Percentiles rank a stretch among this genome's conserved stretches.
phyloP scores from a whole-genome alignment of 1,140 invertebrate genomes.

The Sinonovacula constricta region DNA sequence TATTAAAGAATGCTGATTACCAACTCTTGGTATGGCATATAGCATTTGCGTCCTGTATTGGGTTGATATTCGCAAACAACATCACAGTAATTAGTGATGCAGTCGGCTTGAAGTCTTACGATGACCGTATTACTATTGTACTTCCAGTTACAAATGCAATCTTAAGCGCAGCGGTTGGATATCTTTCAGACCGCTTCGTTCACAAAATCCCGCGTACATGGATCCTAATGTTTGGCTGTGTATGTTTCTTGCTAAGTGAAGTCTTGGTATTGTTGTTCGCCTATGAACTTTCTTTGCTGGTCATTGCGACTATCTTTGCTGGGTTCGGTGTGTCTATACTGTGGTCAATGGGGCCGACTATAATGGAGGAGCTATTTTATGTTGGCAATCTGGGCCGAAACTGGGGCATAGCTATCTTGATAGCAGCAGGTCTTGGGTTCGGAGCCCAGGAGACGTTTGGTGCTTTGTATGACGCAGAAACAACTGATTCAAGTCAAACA shows the following conservation, averaged over 20 bases:
- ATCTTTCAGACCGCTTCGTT: constrained; percentile 51
- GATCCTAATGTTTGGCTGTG: constrained; percentile 46
- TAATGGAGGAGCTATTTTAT: constrained; percentile 48
- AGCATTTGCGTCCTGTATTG: constrained; percentile 41
- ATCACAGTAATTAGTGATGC: constrained; percentile 50
- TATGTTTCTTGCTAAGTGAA: constrained; percentile 25
- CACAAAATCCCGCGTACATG: constrained; percentile 51
- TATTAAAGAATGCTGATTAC: neutral
- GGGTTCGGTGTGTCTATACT: constrained; percentile 33
- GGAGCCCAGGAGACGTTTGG: constrained; percentile 33
- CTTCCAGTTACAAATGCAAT: constrained; percentile 48
- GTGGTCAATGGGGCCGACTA: constrained; percentile 41
- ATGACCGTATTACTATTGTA: constrained; percentile 38
- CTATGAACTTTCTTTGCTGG: neutral
- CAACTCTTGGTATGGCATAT: constrained; percentile 42
- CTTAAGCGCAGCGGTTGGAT: constrained; percentile 40
- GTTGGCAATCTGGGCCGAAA: constrained; percentile 48
- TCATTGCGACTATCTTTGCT: constrained; percentile 30
- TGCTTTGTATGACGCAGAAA: constrained; percentile 45
- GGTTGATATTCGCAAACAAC: constrained; percentile 51
- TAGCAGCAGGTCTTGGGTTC: constrained; percentile 25
- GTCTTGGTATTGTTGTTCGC: constrained; percentile 43
- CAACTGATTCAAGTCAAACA: too few relatives aligned
- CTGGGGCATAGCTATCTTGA: constrained; percentile 34
- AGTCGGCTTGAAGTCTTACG: constrained; percentile 32